Evolutionary conservation across 2,797 vertebrate genomes (phyloP).

Genomic region (Lepus oiostolus): DNA sequence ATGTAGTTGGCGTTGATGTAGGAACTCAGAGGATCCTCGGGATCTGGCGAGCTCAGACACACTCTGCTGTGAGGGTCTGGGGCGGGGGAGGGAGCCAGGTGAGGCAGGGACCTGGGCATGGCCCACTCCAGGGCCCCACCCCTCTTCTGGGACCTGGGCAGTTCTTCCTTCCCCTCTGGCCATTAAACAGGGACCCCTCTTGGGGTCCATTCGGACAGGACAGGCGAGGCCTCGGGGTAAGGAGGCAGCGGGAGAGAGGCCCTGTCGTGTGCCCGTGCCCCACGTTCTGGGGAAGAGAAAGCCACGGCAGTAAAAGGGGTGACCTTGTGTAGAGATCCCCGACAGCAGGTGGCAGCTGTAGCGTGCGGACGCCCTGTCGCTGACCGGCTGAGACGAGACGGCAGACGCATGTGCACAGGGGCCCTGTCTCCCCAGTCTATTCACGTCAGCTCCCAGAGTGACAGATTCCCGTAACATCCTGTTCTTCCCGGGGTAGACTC

Average conservation of each 20-base stretch:
- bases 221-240: neutral
- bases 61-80: conserved; percentile 99
- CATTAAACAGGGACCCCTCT: neutral
- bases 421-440: too few species aligned
- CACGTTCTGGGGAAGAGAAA: neutral
- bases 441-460: neutral
- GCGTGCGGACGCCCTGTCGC: neutral
- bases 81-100: conserved; percentile 65
- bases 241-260: neutral
- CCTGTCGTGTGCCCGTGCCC: neutral
- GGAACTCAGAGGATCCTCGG: conserved; percentile 96
- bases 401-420: neutral
- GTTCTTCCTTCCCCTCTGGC: neutral
- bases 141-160: neutral
- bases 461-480: neutral
- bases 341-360: neutral
- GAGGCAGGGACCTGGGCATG: neutral
- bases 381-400: accelerated
- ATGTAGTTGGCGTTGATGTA: conserved; percentile 99
- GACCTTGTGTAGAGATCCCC: neutral
- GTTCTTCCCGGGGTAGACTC: neutral
- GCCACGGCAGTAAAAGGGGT: neutral
- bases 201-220: neutral
- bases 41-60: conserved; percentile 94
- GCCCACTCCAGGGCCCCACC: neutral